Conservation (phyloP, 2,797 vertebrate genomes). For the Chrysolophus pictus region DNA sequence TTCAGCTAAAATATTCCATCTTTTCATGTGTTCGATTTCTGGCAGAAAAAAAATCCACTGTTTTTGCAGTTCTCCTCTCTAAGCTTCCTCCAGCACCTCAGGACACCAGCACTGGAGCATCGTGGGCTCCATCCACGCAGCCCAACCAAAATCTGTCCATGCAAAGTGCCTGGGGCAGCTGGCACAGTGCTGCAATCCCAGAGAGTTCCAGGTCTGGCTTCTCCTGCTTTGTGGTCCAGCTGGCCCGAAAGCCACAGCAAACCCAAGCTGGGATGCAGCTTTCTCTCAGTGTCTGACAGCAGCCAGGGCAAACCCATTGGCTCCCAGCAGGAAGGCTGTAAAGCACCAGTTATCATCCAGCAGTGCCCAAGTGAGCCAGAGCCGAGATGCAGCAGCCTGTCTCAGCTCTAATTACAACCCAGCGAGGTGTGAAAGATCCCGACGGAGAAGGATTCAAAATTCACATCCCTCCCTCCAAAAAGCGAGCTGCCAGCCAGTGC, state of each 20-base stretch:
- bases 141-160: background rate
- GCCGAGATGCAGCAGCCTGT: background rate
- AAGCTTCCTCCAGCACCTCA: background rate
- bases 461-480: background rate
- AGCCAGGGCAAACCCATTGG: background rate
- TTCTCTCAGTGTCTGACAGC: background rate
- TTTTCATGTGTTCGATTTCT: background rate
- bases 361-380: accelerated
- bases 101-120: background rate
- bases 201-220: background rate
- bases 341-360: slow-evolving; percentile 17
- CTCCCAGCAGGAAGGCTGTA: slow-evolving; percentile 18
- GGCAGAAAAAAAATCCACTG: background rate
- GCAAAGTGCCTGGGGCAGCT: background rate
- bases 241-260: background rate
- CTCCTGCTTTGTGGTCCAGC: slow-evolving; percentile 1
- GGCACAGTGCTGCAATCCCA: accelerated
- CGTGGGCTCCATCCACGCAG: background rate
- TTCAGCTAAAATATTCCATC: slow-evolving; percentile 7
- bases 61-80: background rate
- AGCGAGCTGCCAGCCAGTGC: background rate
- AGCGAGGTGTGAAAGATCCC: background rate
- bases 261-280: background rate
- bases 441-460: accelerated
- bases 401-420: background rate